Conservation (phyloP, 2,888 invertebrate species). For the Galerucella calmariensis region DNA sequence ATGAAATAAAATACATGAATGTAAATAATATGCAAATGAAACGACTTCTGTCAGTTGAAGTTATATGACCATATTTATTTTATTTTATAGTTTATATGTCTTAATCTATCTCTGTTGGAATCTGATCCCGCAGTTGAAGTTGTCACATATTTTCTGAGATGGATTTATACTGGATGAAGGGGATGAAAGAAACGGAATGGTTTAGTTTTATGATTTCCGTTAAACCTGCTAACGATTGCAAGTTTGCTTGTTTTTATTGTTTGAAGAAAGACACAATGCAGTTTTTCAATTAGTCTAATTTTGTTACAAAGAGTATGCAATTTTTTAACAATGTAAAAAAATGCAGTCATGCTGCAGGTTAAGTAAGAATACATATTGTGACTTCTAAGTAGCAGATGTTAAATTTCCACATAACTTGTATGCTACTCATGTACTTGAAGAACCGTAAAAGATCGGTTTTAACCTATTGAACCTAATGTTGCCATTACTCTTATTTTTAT, state of each 20-base stretch:
- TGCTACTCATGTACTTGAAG: neutral
- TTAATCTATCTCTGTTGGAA: slow-evolving; percentile 40
- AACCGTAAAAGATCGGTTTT: neutral
- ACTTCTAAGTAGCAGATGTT: neutral
- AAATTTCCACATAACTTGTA: neutral
- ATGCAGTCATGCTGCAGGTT: neutral
- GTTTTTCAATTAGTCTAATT: neutral
- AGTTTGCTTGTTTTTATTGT: slow-evolving; percentile 38
- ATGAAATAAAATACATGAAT: slow-evolving; percentile 38
- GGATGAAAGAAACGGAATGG: slow-evolving; percentile 47
- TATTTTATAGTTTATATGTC: slow-evolving; percentile 43
- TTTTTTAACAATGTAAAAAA: no score
- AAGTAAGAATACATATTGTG: neutral
- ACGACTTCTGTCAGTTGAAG: slow-evolving; percentile 36
- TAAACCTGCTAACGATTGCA: slow-evolving; percentile 57
- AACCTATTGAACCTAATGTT: slow-evolving; percentile 6
- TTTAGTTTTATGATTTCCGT: slow-evolving; percentile 57
- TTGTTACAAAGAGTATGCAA: neutral
- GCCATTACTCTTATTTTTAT: neutral
- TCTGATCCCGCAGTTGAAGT: slow-evolving; percentile 38
- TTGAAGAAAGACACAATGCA: slow-evolving; percentile 20
- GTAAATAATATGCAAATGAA: slow-evolving; percentile 39
- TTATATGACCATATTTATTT: slow-evolving; percentile 44
- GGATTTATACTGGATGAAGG: slow-evolving; percentile 39
- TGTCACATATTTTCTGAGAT: slow-evolving; percentile 52